A percentile compares a stretch with the other conserved stretches of the same genome.
Conservation (phyloP, 2,113 vertebrate genomes). For the Halcyon malimbica region DNA sequence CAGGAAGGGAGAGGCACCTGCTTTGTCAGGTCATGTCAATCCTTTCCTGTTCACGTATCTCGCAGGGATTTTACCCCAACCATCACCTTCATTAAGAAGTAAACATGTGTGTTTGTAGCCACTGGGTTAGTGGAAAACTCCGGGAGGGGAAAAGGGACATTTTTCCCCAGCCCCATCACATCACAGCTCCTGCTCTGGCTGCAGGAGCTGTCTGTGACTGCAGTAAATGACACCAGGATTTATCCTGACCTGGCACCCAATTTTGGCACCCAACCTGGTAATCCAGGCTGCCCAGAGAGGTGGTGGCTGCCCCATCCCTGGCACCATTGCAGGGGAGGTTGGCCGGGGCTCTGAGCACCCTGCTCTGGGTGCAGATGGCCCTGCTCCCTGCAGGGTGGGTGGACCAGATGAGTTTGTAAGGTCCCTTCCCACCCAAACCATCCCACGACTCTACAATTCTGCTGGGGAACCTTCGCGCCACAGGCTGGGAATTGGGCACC, state of each 20-base stretch:
- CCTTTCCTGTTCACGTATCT: too few relatives aligned
- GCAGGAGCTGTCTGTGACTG: fast-evolving
- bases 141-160: background rate
- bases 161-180: background rate
- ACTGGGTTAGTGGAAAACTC: background rate
- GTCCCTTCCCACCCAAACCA: background rate
- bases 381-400: background rate
- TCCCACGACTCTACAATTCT: too few relatives aligned
- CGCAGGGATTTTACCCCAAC: background rate
- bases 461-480: too few relatives aligned
- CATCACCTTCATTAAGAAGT: background rate
- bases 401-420: background rate
- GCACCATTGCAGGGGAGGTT: background rate
- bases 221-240: background rate
- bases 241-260: fast-evolving
- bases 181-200: fast-evolving
- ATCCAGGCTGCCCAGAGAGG: background rate
- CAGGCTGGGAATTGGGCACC: too few relatives aligned
- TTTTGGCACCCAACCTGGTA: background rate
- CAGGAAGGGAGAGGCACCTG: fast-evolving
- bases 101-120: background rate
- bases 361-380: background rate
- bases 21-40: background rate
- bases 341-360: background rate
- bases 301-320: background rate